These are phyloP conservation scores for Drosophila yooni DNA, from an alignment of 2,888 invertebrate species.

Conservation along the genomic window DNA sequence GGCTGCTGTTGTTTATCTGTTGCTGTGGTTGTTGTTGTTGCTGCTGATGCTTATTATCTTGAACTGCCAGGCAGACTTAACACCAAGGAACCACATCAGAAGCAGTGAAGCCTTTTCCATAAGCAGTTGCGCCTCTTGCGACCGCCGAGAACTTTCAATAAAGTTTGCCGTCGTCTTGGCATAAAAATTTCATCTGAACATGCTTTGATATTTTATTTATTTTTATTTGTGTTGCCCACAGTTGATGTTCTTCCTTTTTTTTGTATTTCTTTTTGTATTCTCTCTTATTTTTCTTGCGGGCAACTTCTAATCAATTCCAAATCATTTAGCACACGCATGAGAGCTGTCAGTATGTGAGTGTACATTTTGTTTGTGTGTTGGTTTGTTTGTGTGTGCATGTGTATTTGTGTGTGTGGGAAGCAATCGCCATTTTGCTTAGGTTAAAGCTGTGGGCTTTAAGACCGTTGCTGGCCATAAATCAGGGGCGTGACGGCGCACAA, in stretches of 20 bases:
- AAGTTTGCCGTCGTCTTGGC: constrained; percentile 59
- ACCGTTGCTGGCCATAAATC: constrained; percentile 65
- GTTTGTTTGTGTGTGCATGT: background rate
- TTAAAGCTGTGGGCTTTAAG: constrained; percentile 72
- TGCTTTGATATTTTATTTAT: constrained; percentile 77
- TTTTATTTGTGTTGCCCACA: constrained; percentile 64
- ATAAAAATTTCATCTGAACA: constrained; percentile 73
- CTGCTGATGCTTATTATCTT: constrained; percentile 66
- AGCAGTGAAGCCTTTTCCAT: constrained; percentile 48
- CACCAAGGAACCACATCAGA: constrained; percentile 28
- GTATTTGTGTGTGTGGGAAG: constrained; percentile 16
- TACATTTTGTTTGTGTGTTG: constrained; percentile 7
- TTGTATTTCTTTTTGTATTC: constrained; percentile 24
- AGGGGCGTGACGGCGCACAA: constrained; percentile 76
- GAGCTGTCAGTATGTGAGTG: constrained; percentile 58
- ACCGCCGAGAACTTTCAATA: constrained; percentile 65
- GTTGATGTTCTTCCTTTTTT: constrained; percentile 9
- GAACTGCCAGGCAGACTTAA: constrained; percentile 40
- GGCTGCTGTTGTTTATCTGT: constrained; percentile 50
- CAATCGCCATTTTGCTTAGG: constrained; percentile 58
- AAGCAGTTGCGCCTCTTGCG: constrained; percentile 40
- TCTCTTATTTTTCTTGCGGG: constrained; percentile 34
- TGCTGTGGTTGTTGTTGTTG: constrained; percentile 27
- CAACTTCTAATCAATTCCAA: constrained; percentile 74
- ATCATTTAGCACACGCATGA: constrained; percentile 78